A percentile compares a stretch with the other conserved stretches of the same genome.
phyloP scores from a whole-genome alignment of 2,113 vertebrate genomes.

The Myodes glareolus region DNA sequence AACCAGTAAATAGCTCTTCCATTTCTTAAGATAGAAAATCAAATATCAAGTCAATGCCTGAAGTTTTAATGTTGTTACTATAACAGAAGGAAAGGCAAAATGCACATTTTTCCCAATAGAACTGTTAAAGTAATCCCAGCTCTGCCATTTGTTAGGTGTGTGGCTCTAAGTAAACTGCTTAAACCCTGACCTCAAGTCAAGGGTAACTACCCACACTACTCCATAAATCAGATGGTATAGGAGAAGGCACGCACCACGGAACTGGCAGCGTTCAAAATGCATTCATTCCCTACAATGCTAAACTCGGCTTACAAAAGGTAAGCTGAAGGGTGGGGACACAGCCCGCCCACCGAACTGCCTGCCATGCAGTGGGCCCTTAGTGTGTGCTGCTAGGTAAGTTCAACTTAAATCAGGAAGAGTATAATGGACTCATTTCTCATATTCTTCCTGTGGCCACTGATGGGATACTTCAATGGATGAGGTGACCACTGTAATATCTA shows the following conservation, averaged over 20 bases:
- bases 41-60: slow-evolving; percentile 41
- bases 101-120: slow-evolving; percentile 14
- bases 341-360: not conserved
- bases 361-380: not conserved
- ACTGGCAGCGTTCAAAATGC: slow-evolving; percentile 3
- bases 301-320: slow-evolving; percentile 25
- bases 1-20: slow-evolving; percentile 37
- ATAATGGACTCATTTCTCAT: slow-evolving; percentile 27
- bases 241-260: slow-evolving; percentile 22
- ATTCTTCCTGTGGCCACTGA: not conserved
- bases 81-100: slow-evolving; percentile 35
- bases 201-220: not conserved
- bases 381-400: slow-evolving; percentile 3
- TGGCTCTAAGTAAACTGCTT: slow-evolving; percentile 37
- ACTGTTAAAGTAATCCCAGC: slow-evolving; percentile 71
- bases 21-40: slow-evolving; percentile 45
- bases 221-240: not conserved
- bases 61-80: slow-evolving; percentile 44
- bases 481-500: not conserved
- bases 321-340: not conserved
- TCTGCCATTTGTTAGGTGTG: slow-evolving; percentile 69
- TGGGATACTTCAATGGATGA: slow-evolving; percentile 14
- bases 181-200: slow-evolving; percentile 43
- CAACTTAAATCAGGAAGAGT: slow-evolving; percentile 31
- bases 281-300: not conserved